phyloP scores from a whole-genome alignment of 2,888 invertebrate genomes.

The Bombyx huttoni region DNA sequence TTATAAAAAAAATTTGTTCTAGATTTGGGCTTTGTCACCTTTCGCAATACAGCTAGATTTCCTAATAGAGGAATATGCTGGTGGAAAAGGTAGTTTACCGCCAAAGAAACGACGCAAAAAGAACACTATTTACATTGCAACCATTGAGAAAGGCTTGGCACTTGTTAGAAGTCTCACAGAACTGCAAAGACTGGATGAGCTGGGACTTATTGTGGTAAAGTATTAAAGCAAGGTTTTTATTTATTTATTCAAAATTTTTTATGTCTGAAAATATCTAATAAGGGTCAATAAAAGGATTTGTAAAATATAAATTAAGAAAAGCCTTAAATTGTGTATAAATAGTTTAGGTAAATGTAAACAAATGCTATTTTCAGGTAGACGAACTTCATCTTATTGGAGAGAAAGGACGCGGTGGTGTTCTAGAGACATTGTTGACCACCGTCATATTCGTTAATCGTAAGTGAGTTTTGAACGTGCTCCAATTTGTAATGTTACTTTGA shows the following conservation, averaged over 20 bases:
- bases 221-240: too few species aligned
- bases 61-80: constrained; percentile 95
- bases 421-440: constrained; percentile 90
- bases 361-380: constrained; percentile 73
- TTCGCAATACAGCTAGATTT: constrained; percentile 92
- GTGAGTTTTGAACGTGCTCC: constrained; percentile 10
- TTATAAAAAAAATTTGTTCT: background rate
- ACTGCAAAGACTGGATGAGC: constrained; percentile 77
- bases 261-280: too few species aligned
- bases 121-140: constrained; percentile 89
- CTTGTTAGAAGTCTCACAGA: constrained; percentile 90
- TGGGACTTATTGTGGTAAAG: constrained; percentile 80
- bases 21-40: constrained; percentile 87
- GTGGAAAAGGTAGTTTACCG: constrained; percentile 91
- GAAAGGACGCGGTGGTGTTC: constrained; percentile 83
- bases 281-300: too few species aligned
- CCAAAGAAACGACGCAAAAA: constrained; percentile 81
- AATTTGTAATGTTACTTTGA: background rate
- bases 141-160: constrained; percentile 94
- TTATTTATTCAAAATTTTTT: too few species aligned
- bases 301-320: too few species aligned
- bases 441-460: constrained; percentile 79
- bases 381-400: constrained; percentile 96
- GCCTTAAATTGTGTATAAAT: background rate
- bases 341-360: too few species aligned